Evolutionary conservation across 2,888 invertebrate genomes (phyloP).

Genomic region (Drosophila antonietae): DNA sequence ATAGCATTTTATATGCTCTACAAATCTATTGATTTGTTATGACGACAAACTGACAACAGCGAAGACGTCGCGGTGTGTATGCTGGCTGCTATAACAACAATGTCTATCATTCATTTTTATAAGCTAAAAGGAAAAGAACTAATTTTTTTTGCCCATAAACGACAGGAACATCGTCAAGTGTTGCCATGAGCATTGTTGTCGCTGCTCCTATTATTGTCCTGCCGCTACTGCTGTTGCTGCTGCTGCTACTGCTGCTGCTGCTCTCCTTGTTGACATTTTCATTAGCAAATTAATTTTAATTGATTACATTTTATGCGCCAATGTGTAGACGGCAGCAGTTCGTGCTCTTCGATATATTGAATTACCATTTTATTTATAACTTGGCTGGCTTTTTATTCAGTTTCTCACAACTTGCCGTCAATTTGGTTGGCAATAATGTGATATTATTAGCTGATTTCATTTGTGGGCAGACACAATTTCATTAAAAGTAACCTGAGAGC

Average conservation of each 20-base stretch:
- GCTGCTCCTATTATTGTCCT: constrained; percentile 31
- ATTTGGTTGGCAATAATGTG: constrained; percentile 37
- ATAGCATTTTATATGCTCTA: constrained; percentile 39
- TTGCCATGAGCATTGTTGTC: constrained; percentile 52
- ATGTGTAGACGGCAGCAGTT: constrained; percentile 50
- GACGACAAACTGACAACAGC: constrained; percentile 40
- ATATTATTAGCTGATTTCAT: constrained; percentile 52
- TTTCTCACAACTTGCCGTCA: constrained; percentile 15
- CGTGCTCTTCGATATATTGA: constrained; percentile 61
- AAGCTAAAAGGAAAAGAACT: constrained; percentile 45
- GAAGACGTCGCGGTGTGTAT: neutral
- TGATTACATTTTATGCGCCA: constrained; percentile 75
- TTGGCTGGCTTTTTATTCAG: constrained; percentile 25
- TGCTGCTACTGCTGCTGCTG: constrained; percentile 17
- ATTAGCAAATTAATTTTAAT: constrained; percentile 77
- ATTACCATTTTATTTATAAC: constrained; percentile 68
- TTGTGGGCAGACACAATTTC: constrained; percentile 36
- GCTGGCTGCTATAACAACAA: constrained; percentile 66
- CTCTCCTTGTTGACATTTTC: constrained; percentile 70
- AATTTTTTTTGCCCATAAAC: constrained; percentile 42
- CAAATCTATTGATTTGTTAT: constrained; percentile 69
- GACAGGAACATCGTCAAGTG: constrained; percentile 46
- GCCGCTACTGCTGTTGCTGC: constrained; percentile 11
- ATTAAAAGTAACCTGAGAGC: constrained; percentile 52
- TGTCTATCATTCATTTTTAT: constrained; percentile 66